A percentile compares a stretch with the other conserved stretches of the same genome.
phyloP scores from a whole-genome alignment of 1,140 invertebrate genomes.

The Brachionus koreanus region DNA sequence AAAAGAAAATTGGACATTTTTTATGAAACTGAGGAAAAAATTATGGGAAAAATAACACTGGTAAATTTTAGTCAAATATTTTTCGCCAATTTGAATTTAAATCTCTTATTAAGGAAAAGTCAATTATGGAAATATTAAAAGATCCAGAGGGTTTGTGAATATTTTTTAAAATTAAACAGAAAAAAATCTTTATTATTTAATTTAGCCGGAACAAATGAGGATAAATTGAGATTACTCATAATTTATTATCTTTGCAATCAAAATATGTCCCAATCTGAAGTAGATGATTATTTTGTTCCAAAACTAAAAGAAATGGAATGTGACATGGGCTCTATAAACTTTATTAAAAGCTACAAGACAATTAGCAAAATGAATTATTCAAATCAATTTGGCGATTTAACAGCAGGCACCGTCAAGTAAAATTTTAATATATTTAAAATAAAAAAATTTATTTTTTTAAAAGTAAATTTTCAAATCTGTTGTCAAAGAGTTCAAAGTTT shows the following conservation, averaged over 20 bases:
- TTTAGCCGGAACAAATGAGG: slow-evolving; percentile 67
- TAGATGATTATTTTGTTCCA: slow-evolving; percentile 72
- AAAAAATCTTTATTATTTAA: neutral
- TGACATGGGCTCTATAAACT: neutral
- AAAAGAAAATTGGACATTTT: slow-evolving; percentile 80
- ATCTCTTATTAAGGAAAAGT: slow-evolving; percentile 51
- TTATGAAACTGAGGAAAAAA: slow-evolving; percentile 95
- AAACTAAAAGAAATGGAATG: slow-evolving; percentile 62
- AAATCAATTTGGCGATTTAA: slow-evolving; percentile 71
- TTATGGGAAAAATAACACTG: slow-evolving; percentile 68
- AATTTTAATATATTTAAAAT: neutral
- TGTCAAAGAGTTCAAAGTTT: slow-evolving; percentile 92
- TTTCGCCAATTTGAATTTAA: neutral
- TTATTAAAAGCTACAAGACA: slow-evolving; percentile 38
- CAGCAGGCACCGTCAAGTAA: slow-evolving; percentile 71
- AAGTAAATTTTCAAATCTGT: slow-evolving; percentile 95
- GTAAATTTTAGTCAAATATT: slow-evolving; percentile 46
- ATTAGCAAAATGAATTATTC: slow-evolving; percentile 35
- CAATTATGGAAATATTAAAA: slow-evolving; percentile 59
- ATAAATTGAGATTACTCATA: slow-evolving; percentile 89
- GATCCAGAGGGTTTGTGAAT: slow-evolving; percentile 65
- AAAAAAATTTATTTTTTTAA: slow-evolving; percentile 39
- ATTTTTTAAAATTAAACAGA: slow-evolving; percentile 45
- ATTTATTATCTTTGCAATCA: slow-evolving; percentile 84
- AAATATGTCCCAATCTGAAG: slow-evolving; percentile 73